Base-by-base conservation (phyloP, 2,888 invertebrate species). In the Pteria penguin region DNA sequence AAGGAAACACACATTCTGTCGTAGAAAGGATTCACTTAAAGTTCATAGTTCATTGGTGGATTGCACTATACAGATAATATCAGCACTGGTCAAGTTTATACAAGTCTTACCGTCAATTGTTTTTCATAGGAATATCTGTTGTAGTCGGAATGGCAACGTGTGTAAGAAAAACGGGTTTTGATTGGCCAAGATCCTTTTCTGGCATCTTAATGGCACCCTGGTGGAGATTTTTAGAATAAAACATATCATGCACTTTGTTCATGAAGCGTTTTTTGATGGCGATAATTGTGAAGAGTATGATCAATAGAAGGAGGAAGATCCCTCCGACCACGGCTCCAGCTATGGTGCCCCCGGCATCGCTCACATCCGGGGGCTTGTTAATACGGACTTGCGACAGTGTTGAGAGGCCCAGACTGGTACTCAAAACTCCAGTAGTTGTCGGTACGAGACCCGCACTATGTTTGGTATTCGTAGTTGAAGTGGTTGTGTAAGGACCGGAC, bases 111-210 rank as follows among this genome's bases (percentile, higher is more conserved):
- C n/a, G n/a, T n/a, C n/a, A n/a, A n/a, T n/a, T n/a, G n/a, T n/a
- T n/a, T n/a, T n/a, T n/a, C n/a, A n/a, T n/a, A n/a, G n/a, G n/a
- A n/a, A n/a, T n/a, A n/a, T n/a, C n/a, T n/a, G n/a, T 45, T 45
- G 8, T 8, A 45, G 45, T 45, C 0, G 45, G 97, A 92, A 57
- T 11, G 8, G 11, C 57, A 14, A 8, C 8, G 11, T 18, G 11
- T 14, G 24, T 8, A 22, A n/a, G 18, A 45, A 70, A 70, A 26
- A 70, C 61, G 18, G 69, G 31, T 29, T 61, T 70, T 32, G 69
- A 29, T 29, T 57, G 60, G 22, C 69, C 69, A 5, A 70, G 29
- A 57, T 57, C 57, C 24, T 57, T 18, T 57, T 57, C 57, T 8
- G 57, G 57, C 57, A 57, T 57, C 11, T 24, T 57, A 24, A 57